Conservation (phyloP, 2,888 invertebrate genomes). For the Eupithecia pulchellata region DNA sequence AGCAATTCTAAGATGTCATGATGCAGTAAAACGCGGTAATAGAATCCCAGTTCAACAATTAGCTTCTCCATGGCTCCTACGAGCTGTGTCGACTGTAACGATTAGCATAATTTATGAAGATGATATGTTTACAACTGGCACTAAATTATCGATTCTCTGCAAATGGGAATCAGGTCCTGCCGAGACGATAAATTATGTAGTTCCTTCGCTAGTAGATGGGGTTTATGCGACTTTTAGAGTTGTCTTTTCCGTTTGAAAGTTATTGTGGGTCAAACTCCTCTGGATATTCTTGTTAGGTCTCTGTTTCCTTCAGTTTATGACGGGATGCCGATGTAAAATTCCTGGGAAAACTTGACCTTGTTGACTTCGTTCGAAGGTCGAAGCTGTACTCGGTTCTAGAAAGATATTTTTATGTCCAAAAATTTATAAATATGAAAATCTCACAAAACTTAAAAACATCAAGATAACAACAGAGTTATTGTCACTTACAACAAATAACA, state of each 20-base stretch:
- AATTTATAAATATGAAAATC: too few species aligned
- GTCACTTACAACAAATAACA: too few species aligned
- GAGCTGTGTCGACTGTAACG: slow-evolving; percentile 13
- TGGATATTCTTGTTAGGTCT: background rate
- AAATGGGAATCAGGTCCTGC: slow-evolving; percentile 24
- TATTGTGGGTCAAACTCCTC: background rate
- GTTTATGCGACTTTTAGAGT: slow-evolving; percentile 9
- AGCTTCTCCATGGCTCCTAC: background rate
- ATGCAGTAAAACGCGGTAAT: background rate
- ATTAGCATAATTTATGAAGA: slow-evolving; percentile 39
- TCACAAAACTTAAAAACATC: too few species aligned
- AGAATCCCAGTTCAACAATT: background rate
- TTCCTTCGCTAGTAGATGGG: slow-evolving; percentile 22
- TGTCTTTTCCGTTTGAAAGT: background rate
- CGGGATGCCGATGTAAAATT: background rate
- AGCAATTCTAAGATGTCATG: slow-evolving; percentile 10
- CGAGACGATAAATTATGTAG: slow-evolving; percentile 20
- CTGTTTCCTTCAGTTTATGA: slow-evolving; percentile 3
- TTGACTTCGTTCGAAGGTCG: background rate
- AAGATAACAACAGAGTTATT: too few species aligned
- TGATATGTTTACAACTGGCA: slow-evolving; percentile 29
- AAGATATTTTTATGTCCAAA: too few species aligned
- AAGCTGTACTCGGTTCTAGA: background rate
- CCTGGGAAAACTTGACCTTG: background rate
- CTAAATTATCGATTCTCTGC: slow-evolving; percentile 35